Evolutionary conservation across 2,113 vertebrate genomes (phyloP).

Genomic region (Mastomys coucha): DNA sequence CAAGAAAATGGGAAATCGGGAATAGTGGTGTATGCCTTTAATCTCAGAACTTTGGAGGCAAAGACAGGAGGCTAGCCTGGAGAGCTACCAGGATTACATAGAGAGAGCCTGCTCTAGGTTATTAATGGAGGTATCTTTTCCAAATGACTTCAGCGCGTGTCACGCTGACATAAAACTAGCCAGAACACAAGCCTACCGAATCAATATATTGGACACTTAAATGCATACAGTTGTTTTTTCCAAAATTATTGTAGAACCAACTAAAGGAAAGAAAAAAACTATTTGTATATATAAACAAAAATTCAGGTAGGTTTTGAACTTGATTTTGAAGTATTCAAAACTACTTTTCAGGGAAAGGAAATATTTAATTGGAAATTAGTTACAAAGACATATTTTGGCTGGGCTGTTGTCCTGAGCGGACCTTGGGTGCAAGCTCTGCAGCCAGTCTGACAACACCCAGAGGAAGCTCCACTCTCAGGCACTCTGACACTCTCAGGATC

Average conservation of each 20-base stretch:
- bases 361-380: constrained; percentile 43
- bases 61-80: not conserved
- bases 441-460: too few relatives aligned
- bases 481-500: too few relatives aligned
- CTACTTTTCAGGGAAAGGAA: not conserved
- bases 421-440: too few relatives aligned
- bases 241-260: constrained; percentile 46
- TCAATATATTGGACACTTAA: not conserved
- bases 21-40: not conserved
- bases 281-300: not conserved
- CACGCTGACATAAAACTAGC: not conserved
- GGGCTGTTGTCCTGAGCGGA: too few relatives aligned
- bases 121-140: not conserved
- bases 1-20: not conserved
- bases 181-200: not conserved
- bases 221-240: constrained; percentile 7
- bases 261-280: constrained; percentile 29
- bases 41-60: not conserved
- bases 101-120: not conserved
- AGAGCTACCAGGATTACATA: not conserved
- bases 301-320: constrained; percentile 25
- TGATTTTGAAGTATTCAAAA: constrained; percentile 5
- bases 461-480: too few relatives aligned
- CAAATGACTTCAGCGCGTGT: not conserved
- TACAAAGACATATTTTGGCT: too few relatives aligned